Evolutionary conservation across 2,113 vertebrate genomes (phyloP).

Genomic region (Bubo bubo): DNA sequence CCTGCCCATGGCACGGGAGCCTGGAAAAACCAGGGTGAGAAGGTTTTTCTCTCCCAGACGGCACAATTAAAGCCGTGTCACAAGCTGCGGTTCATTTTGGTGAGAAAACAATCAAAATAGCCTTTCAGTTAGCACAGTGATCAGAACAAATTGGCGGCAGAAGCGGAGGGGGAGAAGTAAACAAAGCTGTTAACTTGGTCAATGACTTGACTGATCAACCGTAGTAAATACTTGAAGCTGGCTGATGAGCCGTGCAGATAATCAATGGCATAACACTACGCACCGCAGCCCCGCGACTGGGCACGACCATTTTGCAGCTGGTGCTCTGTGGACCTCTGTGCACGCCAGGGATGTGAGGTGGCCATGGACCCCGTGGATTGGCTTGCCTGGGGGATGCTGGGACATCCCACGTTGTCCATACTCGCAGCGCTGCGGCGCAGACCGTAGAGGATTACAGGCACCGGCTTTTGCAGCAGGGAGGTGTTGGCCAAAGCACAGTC

Average conservation of each 20-base stretch:
- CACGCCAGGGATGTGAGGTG: fast-evolving
- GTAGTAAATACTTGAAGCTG: neutral
- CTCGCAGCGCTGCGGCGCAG: fast-evolving
- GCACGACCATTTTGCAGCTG: neutral
- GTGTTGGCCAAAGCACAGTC: neutral
- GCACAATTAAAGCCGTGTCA: neutral
- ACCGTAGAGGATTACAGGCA: fast-evolving
- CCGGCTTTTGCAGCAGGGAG: neutral
- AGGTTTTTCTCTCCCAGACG: neutral
- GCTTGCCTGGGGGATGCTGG: neutral
- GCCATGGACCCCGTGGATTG: fast-evolving
- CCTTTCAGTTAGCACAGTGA: neutral
- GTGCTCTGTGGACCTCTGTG: neutral
- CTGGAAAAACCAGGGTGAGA: neutral
- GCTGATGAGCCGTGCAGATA: neutral
- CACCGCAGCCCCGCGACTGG: fast-evolving
- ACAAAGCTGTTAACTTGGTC: conserved; percentile 50
- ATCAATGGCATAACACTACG: neutral
- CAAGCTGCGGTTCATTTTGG: neutral
- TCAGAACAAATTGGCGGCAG: neutral
- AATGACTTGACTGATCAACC: conserved; percentile 18
- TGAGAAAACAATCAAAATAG: neutral
- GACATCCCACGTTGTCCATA: too few species aligned
- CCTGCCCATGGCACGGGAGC: neutral
- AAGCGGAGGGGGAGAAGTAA: neutral